Evolutionary conservation across 1,140 invertebrate species (phyloP).

Genomic region (Calephelis virginiensis): DNA sequence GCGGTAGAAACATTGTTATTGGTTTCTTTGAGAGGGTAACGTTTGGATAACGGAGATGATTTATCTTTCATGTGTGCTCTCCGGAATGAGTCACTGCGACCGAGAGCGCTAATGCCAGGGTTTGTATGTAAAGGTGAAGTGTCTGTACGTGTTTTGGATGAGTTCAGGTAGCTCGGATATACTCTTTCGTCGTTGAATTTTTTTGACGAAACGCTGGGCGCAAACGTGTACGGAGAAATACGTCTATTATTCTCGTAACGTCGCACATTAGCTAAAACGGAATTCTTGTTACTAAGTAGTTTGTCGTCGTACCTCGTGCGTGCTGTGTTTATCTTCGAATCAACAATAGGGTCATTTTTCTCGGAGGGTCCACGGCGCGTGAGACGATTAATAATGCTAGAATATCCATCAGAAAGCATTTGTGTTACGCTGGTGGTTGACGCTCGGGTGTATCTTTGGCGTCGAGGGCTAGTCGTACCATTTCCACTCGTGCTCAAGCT

Average conservation of each 20-base stretch:
- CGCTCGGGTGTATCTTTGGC: conserved; percentile 84
- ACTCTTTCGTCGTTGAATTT: conserved; percentile 63
- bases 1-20: conserved; percentile 69
- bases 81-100: conserved; percentile 66
- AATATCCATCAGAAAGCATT: conserved; percentile 89
- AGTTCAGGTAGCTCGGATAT: conserved; percentile 59
- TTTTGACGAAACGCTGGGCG: conserved; percentile 46
- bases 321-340: conserved; percentile 50
- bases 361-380: conserved; percentile 86
- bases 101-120: conserved; percentile 55
- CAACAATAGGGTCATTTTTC: conserved; percentile 56
- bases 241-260: conserved; percentile 71
- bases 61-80: conserved; percentile 65
- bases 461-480: conserved; percentile 69
- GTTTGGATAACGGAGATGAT: conserved; percentile 64
- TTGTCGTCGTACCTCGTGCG: conserved; percentile 68
- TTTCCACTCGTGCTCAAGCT: conserved; percentile 49
- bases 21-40: conserved; percentile 66
- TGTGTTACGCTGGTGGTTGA: conserved; percentile 90
- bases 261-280: conserved; percentile 55
- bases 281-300: conserved; percentile 57
- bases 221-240: conserved; percentile 58
- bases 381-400: conserved; percentile 88
- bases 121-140: conserved; percentile 60
- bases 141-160: conserved; percentile 56